These are phyloP conservation scores for Stegostoma tigrinum DNA, from an alignment of 2,113 vertebrate species.

Conservation along the genomic window DNA sequence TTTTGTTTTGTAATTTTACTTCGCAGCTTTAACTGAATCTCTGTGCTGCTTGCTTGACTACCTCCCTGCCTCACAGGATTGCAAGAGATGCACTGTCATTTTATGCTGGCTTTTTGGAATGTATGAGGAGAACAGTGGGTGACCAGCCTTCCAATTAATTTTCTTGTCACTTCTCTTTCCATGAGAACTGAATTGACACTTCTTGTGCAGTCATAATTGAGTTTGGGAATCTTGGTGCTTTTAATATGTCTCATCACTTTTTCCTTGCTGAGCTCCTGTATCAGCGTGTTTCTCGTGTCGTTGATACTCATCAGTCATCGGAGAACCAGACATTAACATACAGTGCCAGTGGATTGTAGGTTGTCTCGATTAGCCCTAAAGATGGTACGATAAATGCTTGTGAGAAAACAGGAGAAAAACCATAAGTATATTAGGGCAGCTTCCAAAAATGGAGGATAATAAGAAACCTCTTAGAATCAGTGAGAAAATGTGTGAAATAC, in stretches of 20 bases:
- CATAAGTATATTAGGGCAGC: neutral
- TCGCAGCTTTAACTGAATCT: neutral
- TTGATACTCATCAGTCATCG: neutral
- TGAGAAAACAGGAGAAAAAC: neutral
- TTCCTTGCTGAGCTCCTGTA: neutral
- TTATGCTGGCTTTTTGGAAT: neutral
- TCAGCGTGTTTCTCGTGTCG: neutral
- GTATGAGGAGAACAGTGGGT: neutral
- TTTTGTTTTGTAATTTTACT: neutral
- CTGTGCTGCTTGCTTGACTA: neutral
- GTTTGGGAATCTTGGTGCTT: neutral
- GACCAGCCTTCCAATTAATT: neutral
- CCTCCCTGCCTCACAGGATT: neutral
- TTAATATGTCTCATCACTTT: neutral
- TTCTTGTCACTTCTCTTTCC: neutral
- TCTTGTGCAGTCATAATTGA: neutral
- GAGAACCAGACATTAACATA: neutral
- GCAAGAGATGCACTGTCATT: neutral
- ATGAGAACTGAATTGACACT: neutral
- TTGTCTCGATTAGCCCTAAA: neutral
- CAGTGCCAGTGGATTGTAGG: neutral
- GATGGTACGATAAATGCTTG: neutral
- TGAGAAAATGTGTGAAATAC: neutral
- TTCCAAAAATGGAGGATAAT: neutral
- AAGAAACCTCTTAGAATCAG: neutral